A percentile compares a stretch with the other conserved stretches of the same genome.
Conservation (phyloP, 2,888 invertebrate genomes). For the Eugnorisma glareosa region DNA sequence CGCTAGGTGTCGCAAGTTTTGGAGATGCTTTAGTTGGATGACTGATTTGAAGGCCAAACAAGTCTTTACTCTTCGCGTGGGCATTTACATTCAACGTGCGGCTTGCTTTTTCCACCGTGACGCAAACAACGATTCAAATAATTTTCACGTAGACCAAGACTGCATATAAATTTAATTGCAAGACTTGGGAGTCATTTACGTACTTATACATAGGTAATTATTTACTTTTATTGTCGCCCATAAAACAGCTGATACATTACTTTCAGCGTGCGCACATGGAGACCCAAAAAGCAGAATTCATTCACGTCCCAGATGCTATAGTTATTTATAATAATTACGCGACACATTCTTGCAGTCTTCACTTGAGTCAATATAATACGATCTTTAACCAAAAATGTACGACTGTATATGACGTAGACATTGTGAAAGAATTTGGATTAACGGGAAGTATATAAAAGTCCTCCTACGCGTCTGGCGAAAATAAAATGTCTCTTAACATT, state of each 20-base stretch:
- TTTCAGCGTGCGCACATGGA: constrained; percentile 19
- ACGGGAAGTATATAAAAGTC: constrained; percentile 10
- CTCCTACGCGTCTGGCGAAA: constrained; percentile 1
- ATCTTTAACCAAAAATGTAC: constrained; percentile 31
- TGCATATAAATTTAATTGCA: constrained; percentile 16
- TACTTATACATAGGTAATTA: constrained; percentile 14
- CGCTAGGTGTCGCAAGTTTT: constrained; percentile 65
- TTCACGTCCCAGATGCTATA: constrained; percentile 28
- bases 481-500: neutral
- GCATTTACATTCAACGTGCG: constrained; percentile 43
- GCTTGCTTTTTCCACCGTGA: constrained; percentile 41
- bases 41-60: constrained; percentile 61
- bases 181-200: constrained; percentile 15
- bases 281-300: constrained; percentile 44
- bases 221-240: constrained; percentile 16
- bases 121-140: constrained; percentile 32
- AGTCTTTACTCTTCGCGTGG: constrained; percentile 55
- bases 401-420: constrained; percentile 7
- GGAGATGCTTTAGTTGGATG: constrained; percentile 60
- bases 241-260: constrained; percentile 38
- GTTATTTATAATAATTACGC: constrained; percentile 27
- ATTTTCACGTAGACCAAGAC: constrained; percentile 18
- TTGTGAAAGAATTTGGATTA: constrained; percentile 21
- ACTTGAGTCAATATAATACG: constrained; percentile 56
- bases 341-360: constrained; percentile 31